A percentile compares a stretch with the other conserved stretches of the same genome.
Evolutionary conservation across 2,113 vertebrate species (phyloP).

Genomic region (Apteryx mantelli): DNA sequence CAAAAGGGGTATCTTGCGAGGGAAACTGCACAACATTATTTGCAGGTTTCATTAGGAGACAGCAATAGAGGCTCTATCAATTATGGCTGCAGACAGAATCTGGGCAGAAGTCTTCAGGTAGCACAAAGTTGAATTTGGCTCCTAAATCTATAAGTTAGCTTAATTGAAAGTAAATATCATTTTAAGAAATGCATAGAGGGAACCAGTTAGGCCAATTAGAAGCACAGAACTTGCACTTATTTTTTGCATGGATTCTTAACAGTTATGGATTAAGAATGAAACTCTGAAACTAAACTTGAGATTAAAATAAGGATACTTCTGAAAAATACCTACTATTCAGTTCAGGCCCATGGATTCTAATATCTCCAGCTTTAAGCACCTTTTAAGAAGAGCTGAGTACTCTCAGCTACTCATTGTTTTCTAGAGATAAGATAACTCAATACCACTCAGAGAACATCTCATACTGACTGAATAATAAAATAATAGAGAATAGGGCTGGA

Average conservation of each 20-base stretch:
- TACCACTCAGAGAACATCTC: not conserved
- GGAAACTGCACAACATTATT: not conserved
- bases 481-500: no score
- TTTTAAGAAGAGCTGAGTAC: not conserved
- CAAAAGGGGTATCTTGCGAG: not conserved
- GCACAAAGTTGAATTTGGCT: not conserved
- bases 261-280: not conserved
- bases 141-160: not conserved
- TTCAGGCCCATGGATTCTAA: not conserved
- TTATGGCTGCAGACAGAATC: not conserved
- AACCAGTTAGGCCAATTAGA: not conserved
- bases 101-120: not conserved
- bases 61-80: not conserved
- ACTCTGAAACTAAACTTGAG: not conserved
- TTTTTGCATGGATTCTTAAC: not conserved
- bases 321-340: not conserved
- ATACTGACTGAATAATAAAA: not conserved
- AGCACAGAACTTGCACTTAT: not conserved
- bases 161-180: not conserved
- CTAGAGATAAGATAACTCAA: not conserved
- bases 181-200: not conserved
- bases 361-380: not conserved
- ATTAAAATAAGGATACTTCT: not conserved
- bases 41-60: not conserved
- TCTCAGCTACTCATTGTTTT: not conserved